phyloP scores from a whole-genome alignment of 2,797 vertebrate genomes.

The Steatocranus sp. region DNA sequence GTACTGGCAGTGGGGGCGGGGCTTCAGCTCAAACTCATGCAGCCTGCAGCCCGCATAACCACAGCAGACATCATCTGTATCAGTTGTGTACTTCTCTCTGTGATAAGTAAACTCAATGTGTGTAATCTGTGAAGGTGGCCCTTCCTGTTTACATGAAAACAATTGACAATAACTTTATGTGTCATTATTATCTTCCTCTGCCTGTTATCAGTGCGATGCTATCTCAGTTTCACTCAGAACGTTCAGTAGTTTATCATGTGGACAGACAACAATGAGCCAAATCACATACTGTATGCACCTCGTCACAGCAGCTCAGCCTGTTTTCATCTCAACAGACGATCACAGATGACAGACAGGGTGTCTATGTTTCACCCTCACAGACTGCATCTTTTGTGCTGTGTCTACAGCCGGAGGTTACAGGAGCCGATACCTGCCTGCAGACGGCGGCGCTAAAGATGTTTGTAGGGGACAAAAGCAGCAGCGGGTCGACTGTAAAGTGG shows the following conservation, averaged over 20 bases:
- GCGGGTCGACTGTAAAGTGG: conserved; percentile 45
- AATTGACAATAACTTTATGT: neutral
- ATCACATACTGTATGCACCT: neutral
- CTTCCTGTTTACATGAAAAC: neutral
- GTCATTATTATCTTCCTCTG: neutral
- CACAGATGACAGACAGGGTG: neutral
- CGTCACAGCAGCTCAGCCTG: neutral
- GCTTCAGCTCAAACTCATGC: neutral
- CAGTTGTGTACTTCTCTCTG: neutral
- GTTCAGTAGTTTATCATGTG: neutral
- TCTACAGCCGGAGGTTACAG: neutral
- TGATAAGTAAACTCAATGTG: neutral
- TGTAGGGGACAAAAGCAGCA: conserved; percentile 13
- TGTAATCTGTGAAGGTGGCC: neutral
- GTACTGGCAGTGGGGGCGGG: neutral
- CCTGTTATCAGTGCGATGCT: neutral
- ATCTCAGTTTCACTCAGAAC: neutral
- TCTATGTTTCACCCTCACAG: conserved; percentile 8
- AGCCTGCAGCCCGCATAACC: neutral
- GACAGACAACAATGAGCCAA: neutral
- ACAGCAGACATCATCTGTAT: neutral
- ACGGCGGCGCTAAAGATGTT: neutral
- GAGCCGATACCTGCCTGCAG: neutral
- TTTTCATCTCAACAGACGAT: conserved; percentile 8
- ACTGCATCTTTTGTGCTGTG: conserved; percentile 9